A percentile compares a stretch with the other conserved stretches of the same genome.
Conservation (phyloP, 2,888 invertebrate genomes). For the Ophion ellenae region DNA sequence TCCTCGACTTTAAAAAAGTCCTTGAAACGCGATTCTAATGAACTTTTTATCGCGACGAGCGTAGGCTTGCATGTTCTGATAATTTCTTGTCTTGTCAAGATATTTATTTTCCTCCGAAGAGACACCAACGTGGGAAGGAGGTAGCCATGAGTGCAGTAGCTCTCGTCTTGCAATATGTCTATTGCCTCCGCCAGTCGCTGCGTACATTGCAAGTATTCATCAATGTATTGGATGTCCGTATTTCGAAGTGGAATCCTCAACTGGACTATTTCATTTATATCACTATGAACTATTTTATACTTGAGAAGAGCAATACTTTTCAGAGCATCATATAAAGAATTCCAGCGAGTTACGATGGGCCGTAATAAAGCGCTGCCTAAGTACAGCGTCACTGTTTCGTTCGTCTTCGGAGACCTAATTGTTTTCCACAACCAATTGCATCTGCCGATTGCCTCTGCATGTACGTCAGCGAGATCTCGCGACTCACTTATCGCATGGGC, state of each 20-base stretch:
- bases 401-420: constrained; percentile 30
- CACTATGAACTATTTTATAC: no score
- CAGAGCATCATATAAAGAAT: no score
- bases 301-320: no score
- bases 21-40: constrained; percentile 23
- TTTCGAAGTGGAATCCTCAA: no score
- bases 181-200: constrained; percentile 23
- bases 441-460: constrained; percentile 21
- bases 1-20: constrained; percentile 27
- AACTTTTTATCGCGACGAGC: constrained; percentile 11
- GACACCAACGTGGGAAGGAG: constrained; percentile 23
- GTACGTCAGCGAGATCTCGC: background rate
- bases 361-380: no score
- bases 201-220: constrained; percentile 31
- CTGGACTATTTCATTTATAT: no score
- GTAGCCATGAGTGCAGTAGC: constrained; percentile 5
- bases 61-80: background rate
- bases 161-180: constrained; percentile 28
- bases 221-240: constrained; percentile 19
- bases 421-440: constrained; percentile 43
- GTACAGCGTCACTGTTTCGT: constrained; percentile 10
- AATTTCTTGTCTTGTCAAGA: background rate
- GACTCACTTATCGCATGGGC: background rate
- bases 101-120: constrained; percentile 18
- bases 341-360: no score